Conservation (phyloP, 2,797 vertebrate genomes). For the Trachops cirrhosus region DNA sequence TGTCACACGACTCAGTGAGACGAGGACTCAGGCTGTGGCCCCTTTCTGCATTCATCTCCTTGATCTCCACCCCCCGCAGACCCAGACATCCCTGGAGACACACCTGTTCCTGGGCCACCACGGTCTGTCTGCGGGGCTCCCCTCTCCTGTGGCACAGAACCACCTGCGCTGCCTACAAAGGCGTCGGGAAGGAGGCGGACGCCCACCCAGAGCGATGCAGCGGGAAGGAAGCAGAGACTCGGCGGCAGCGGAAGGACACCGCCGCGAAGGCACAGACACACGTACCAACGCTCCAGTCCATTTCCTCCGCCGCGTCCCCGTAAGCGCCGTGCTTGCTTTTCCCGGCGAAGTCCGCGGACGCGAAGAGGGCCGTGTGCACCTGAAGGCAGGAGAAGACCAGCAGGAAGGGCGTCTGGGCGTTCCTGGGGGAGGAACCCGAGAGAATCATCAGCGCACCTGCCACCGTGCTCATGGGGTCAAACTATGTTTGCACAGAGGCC, state of each 20-base stretch:
- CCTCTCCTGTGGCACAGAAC: fast-evolving
- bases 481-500: fast-evolving
- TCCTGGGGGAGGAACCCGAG: conserved; percentile 51
- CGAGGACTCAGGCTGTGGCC: fast-evolving
- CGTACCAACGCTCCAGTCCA: conserved; percentile 95
- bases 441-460: fast-evolving
- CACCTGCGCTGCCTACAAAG: fast-evolving
- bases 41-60: neutral
- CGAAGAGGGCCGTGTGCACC: conserved; percentile 91
- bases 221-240: fast-evolving
- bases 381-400: conserved; percentile 91
- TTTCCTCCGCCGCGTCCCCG: conserved; percentile 91
- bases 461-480: fast-evolving
- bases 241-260: fast-evolving
- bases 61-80: fast-evolving
- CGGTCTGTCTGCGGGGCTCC: fast-evolving
- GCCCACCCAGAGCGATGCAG: fast-evolving
- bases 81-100: fast-evolving
- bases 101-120: fast-evolving
- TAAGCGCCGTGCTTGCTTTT: conserved; percentile 90
- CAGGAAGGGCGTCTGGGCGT: conserved; percentile 85
- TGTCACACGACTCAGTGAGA: neutral
- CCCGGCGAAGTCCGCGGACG: conserved; percentile 85
- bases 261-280: fast-evolving
- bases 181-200: fast-evolving